Base-by-base conservation (phyloP, 2,888 invertebrate species). In the Zonitis immaculata region DNA sequence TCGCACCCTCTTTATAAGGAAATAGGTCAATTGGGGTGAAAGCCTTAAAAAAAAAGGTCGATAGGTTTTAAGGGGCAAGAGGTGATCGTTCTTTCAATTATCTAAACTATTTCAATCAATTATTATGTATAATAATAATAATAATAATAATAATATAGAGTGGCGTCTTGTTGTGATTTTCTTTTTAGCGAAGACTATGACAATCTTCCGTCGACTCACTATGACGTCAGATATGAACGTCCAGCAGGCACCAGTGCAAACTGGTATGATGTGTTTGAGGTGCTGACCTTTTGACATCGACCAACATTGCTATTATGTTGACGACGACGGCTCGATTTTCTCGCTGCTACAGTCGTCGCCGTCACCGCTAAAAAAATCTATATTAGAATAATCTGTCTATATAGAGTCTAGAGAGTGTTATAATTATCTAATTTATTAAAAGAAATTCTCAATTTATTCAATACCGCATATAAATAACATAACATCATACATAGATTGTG, bases 401-500 rank as follows among this genome's bases (percentile, higher is more conserved):
- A 25, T 32, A 14, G 12, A 14, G 1, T 30, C 2, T 30, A n/a
- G n/a, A n/a, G n/a, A n/a, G n/a, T n/a, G n/a, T n/a, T n/a, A n/a
- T n/a, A n/a, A n/a, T n/a, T n/a, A n/a, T n/a, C n/a, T n/a, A n/a
- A n/a, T n/a, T n/a, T n/a, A n/a, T n/a, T n/a, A n/a, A n/a, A n/a
- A n/a, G n/a, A n/a, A 7, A 35, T 35, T 35, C 6, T 35, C 35
- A 16, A 35, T 16, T 16, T 35, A 4, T 35, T 18, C 48, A 27
- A 20, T 49, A 57, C 63, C 64, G 63, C 67, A 61, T 60, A n/a
- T n/a, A n/a, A n/a, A n/a, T n/a, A n/a, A n/a, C n/a, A n/a, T n/a
- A n/a, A 63, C 58, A 60, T 64, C 59, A 62, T 62, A 64, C n/a
- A n/a, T n/a, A n/a, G n/a, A n/a, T 63, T 60, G 60, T 65, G 60